Percentiles rank a stretch among this genome's conserved stretches.
Evolutionary conservation across 2,888 invertebrate species (phyloP).

Genomic region (Leptopilina syphax): DNA sequence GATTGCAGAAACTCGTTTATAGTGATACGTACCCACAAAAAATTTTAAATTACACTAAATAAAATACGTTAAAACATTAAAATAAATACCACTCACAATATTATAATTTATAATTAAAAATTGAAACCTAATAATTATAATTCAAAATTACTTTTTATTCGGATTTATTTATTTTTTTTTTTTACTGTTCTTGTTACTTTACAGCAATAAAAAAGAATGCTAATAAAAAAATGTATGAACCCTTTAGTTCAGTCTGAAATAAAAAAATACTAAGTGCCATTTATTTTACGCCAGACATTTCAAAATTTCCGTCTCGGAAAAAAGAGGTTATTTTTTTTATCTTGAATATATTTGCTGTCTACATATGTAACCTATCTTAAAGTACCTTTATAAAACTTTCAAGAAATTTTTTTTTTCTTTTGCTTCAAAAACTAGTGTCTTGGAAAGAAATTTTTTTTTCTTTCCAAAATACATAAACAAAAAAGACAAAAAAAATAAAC

Average conservation of each 20-base stretch:
- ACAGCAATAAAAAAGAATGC: neutral
- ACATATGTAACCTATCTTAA: neutral
- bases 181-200: neutral
- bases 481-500: neutral
- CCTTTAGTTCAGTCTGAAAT: neutral
- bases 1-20: neutral
- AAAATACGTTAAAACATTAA: too few species aligned
- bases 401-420: neutral
- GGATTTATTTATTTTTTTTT: too few species aligned
- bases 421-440: neutral
- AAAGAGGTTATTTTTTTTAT: neutral
- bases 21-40: neutral
- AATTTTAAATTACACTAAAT: neutral
- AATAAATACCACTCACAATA: too few species aligned
- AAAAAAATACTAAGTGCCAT: neutral
- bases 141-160: too few species aligned
- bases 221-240: neutral
- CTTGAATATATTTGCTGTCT: slow-evolving; percentile 5
- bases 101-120: too few species aligned
- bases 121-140: too few species aligned
- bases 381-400: slow-evolving; percentile 9
- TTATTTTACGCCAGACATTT: neutral
- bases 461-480: neutral
- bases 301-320: neutral
- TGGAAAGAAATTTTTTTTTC: neutral